Percentiles rank a stretch among this genome's conserved stretches.
phyloP scores from a whole-genome alignment of 2,113 vertebrate genomes.

The Lamprologus sp. region DNA sequence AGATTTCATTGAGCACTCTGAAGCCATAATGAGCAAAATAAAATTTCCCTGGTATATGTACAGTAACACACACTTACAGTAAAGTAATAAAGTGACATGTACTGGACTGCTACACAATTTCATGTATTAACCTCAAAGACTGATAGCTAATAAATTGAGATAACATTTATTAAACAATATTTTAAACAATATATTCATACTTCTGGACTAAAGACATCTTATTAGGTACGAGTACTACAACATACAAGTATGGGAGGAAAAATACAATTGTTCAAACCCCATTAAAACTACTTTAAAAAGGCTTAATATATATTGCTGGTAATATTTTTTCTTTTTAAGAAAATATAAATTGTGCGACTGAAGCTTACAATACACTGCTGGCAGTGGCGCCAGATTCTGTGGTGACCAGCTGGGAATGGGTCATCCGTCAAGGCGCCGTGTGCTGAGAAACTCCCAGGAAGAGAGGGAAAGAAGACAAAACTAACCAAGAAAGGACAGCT shows the following conservation, averaged over 20 bases:
- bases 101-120: conserved; percentile 63
- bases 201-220: conserved; percentile 63
- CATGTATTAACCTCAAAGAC: conserved; percentile 47
- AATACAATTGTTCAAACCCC: conserved; percentile 68
- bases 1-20: neutral
- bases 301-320: conserved; percentile 73
- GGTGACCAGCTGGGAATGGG: conserved; percentile 45
- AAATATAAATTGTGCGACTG: conserved; percentile 75
- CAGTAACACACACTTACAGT: conserved; percentile 59
- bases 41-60: conserved; percentile 51
- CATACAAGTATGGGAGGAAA: conserved; percentile 68
- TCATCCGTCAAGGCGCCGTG: conserved; percentile 53
- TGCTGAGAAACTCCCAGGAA: conserved; percentile 40
- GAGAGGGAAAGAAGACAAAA: neutral
- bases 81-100: conserved; percentile 63
- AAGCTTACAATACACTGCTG: conserved; percentile 74
- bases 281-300: conserved; percentile 95
- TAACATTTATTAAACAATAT: conserved; percentile 43
- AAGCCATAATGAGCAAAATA: conserved; percentile 4
- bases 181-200: conserved; percentile 47
- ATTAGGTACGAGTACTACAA: conserved; percentile 68
- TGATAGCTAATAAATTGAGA: conserved; percentile 42
- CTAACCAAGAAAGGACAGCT: neutral
- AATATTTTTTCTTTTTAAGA: conserved; percentile 68
- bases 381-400: conserved; percentile 55